Evolutionary conservation across 2,888 invertebrate species (phyloP), one percentile per base, ranked within the genome.

Genomic region (Dasysyrphus tricinctus): DNA sequence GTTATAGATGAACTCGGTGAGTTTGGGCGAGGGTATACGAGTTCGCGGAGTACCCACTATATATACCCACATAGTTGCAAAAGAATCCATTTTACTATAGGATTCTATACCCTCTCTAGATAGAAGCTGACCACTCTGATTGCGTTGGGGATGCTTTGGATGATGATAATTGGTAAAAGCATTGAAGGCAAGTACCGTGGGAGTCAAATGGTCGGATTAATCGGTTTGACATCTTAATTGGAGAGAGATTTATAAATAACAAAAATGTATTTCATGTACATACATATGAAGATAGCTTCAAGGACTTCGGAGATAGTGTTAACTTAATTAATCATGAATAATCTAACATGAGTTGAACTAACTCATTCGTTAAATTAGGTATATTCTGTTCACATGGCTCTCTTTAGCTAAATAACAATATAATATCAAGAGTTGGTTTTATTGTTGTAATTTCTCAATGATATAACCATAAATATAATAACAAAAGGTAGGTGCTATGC

Each of bases 211-310:
- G 75, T 57, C 54, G 54, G 39, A 44, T 80, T 76, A 70, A 63
- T 80, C 70, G 54, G 76, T 63, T 76, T 80, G 76, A 61, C 63
- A 80, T 70, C 70, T 65, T 80, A 80, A 80, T 80, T 65, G 76
- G 63, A 14, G 56, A 63, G 76, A 63, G 75, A 76, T 80, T 76
- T 80, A 74, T 74, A 73, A 74, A 74, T 67, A 74, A 69, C 39
- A 54, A 69, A 69, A 69, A 0, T 39, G 69, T 61, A 61, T 44
- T 29, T 69, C n/a, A 65, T 56, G 37, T 44, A 24, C 3, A 3
- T 24, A 24, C 24, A 24, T 24, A 24, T 24, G 24, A 2, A 49
- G 11, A 67, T 56, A 16, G 74, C 59, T 42, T 16, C 24, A 16
- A 39, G 59, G 44, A 59, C 29, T 9, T 29, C 32, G 57, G 49